A percentile compares a stretch with the other conserved stretches of the same genome.
These are phyloP conservation scores for Heteractis magnifica DNA, from an alignment of 92 coral and sea anemone species.

Conservation along the genomic window DNA sequence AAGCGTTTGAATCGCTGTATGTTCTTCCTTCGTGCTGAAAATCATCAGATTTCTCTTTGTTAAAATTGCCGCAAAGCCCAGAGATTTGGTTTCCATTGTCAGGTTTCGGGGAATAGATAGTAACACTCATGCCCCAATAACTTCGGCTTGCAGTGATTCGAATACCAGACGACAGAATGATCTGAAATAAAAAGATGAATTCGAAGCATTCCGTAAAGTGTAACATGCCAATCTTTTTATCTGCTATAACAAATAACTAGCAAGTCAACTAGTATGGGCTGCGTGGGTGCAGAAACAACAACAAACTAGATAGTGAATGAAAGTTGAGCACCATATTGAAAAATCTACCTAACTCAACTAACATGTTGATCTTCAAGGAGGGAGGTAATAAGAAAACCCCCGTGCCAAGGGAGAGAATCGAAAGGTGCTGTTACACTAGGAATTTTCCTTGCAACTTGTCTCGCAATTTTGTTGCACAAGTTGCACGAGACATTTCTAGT, in stretches of 20 bases:
- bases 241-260: background rate
- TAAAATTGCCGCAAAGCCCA: slow-evolving; percentile 29
- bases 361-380: no score
- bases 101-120: background rate
- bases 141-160: slow-evolving; percentile 3
- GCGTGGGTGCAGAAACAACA: no score
- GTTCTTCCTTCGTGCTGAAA: slow-evolving; percentile 5
- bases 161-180: slow-evolving; percentile 18
- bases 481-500: no score
- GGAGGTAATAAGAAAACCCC: no score
- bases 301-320: no score
- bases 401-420: no score
- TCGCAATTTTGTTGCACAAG: no score
- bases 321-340: no score
- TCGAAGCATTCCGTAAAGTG: background rate
- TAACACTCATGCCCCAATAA: slow-evolving; percentile 5
- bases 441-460: no score
- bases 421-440: no score
- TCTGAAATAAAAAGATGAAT: background rate
- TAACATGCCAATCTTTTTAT: background rate
- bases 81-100: background rate
- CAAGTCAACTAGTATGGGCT: no score
- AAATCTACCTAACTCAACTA: no score
- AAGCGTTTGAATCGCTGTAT: slow-evolving; percentile 1
- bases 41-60: slow-evolving; percentile 6